Evolutionary conservation across 2,797 vertebrate genomes (phyloP).

Genomic region (Melanogrammus aeglefinus): DNA sequence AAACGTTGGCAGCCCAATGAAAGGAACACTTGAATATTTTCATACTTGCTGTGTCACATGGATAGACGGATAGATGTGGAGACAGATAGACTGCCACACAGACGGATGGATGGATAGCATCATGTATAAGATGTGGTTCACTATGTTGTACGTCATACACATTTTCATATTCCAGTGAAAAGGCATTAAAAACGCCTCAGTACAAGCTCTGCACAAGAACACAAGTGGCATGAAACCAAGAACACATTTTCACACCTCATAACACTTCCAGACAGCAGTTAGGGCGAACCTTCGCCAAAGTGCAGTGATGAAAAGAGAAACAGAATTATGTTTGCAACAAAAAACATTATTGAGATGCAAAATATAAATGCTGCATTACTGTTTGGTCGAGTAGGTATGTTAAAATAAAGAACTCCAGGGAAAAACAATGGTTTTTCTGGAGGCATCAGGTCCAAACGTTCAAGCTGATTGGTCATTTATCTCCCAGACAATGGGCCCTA

Average conservation of each 20-base stretch:
- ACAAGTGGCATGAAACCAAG: neutral
- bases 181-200: neutral
- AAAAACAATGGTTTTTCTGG: neutral
- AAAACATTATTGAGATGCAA: neutral
- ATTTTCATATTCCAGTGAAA: neutral
- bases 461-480: no score
- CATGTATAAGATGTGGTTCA: neutral
- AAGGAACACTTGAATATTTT: slow-evolving; percentile 23
- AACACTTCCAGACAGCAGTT: slow-evolving; percentile 26
- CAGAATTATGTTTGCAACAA: neutral
- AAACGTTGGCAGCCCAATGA: slow-evolving; percentile 28
- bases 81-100: neutral
- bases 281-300: neutral
- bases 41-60: neutral
- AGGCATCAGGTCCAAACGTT: no score
- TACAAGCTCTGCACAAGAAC: slow-evolving; percentile 17
- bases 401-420: neutral
- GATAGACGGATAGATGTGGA: neutral
- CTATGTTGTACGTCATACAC: neutral
- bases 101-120: neutral
- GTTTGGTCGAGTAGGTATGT: neutral
- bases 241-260: slow-evolving; percentile 34
- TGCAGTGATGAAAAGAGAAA: neutral
- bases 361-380: neutral
- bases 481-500: no score